Evolutionary conservation across 2,797 vertebrate species (phyloP).

Genomic region (Eptatretus atami): DNA sequence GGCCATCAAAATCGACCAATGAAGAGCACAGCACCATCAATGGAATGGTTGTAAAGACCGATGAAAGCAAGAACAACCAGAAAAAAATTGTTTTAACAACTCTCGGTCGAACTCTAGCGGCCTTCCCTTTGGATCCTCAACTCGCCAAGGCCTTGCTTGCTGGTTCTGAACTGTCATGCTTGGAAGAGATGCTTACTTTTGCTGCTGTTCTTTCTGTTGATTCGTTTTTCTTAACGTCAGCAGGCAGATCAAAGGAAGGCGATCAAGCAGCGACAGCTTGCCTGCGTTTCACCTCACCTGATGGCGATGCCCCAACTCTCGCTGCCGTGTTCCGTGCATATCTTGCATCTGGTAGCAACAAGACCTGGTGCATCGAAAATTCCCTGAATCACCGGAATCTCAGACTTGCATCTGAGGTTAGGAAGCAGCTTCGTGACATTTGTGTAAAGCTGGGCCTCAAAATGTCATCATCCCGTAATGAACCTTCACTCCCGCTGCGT

Average conservation of each 20-base stretch:
- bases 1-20: no score
- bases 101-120: no score
- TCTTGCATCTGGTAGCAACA: constrained; percentile 36
- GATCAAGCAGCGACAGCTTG: constrained; percentile 41
- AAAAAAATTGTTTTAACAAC: no score
- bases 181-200: constrained; percentile 60
- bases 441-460: constrained; percentile 44
- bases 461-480: not conserved
- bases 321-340: constrained; percentile 60
- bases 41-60: no score
- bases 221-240: constrained; percentile 25
- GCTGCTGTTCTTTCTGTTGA: constrained; percentile 65
- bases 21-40: no score
- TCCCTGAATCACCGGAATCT: constrained; percentile 78
- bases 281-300: constrained; percentile 59
- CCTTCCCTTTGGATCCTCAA: constrained; percentile 6
- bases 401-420: constrained; percentile 44
- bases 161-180: constrained; percentile 48
- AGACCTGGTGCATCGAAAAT: constrained; percentile 90
- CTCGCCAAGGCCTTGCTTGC: constrained; percentile 46
- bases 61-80: no score
- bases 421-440: constrained; percentile 57
- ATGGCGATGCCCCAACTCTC: constrained; percentile 65
- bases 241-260: constrained; percentile 37
- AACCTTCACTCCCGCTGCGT: not conserved